A percentile compares a stretch with the other conserved stretches of the same genome.
Evolutionary conservation across 2,888 invertebrate genomes (phyloP).

Genomic region (Cataglyphis altisquamis): DNA sequence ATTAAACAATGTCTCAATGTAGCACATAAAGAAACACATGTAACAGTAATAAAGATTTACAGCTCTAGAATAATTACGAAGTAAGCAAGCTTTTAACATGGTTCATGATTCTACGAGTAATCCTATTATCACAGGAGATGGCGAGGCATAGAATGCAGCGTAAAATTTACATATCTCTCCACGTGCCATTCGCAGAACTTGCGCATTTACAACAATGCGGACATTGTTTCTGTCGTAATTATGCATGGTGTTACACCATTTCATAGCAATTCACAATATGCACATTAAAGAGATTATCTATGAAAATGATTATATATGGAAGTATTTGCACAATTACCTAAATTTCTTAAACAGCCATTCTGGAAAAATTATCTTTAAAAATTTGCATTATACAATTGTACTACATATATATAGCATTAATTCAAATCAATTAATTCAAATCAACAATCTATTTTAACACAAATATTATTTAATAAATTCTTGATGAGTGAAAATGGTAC

Average conservation of each 20-base stretch:
- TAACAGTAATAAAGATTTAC: slow-evolving; percentile 7
- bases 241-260: slow-evolving; percentile 42
- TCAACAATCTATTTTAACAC: not conserved
- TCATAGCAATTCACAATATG: slow-evolving; percentile 8
- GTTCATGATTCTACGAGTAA: slow-evolving; percentile 19
- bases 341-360: not conserved
- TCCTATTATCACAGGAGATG: slow-evolving; percentile 15
- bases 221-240: slow-evolving; percentile 53
- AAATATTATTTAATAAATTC: not conserved
- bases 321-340: not conserved
- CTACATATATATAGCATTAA: not conserved
- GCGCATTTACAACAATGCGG: slow-evolving; percentile 45
- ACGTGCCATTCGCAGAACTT: slow-evolving; percentile 51
- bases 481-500: not conserved
- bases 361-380: not conserved
- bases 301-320: not conserved
- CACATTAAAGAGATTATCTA: slow-evolving; percentile 20
- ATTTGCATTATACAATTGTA: not conserved
- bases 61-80: not conserved
- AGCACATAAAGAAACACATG: not conserved
- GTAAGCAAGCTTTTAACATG: slow-evolving; percentile 20
- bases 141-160: not conserved
- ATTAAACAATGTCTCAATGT: no score
- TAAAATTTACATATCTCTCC: slow-evolving; percentile 50
- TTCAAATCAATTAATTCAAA: not conserved